A percentile compares a stretch with the other conserved stretches of the same genome.
These are phyloP conservation scores for Microctonus brassicae DNA, from an alignment of 2,888 invertebrate species.

Conservation along the genomic window DNA sequence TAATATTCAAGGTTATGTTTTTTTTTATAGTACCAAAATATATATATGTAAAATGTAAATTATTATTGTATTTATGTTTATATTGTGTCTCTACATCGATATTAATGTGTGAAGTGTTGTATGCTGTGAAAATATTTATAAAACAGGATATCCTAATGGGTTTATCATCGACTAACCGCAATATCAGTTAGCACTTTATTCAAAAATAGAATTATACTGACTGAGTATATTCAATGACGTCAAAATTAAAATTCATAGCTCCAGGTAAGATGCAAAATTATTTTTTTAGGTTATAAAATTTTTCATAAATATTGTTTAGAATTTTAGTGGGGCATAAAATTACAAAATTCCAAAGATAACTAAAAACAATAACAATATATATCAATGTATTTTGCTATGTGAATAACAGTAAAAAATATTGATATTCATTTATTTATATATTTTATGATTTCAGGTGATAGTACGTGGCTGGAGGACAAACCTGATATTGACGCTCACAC, in stretches of 20 bases:
- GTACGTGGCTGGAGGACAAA: constrained; percentile 67
- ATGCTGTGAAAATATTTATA: too few relatives aligned
- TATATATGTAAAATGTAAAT: too few relatives aligned
- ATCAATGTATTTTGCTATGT: neutral
- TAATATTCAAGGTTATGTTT: too few relatives aligned
- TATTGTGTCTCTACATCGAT: too few relatives aligned
- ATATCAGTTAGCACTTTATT: neutral
- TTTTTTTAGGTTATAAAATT: constrained; percentile 13
- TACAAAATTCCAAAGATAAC: neutral
- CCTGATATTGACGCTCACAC: constrained; percentile 74
- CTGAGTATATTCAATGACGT: constrained; percentile 33
- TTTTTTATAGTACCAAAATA: too few relatives aligned
- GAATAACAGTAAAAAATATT: neutral
- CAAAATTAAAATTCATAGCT: constrained; percentile 41
- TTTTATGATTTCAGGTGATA: constrained; percentile 59
- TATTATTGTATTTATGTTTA: too few relatives aligned
- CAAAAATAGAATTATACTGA: neutral
- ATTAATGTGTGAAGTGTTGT: too few relatives aligned
- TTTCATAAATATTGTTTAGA: too few relatives aligned
- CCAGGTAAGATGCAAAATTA: constrained; percentile 37
- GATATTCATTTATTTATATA: neutral
- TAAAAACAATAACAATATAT: neutral
- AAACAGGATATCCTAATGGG: neutral
- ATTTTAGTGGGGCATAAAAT: too few relatives aligned
- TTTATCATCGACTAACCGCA: neutral